Evolutionary conservation across 2,113 vertebrate genomes (phyloP), one percentile per base, ranked within the genome.

Genomic region (Pseudolaguvia tuberculata): DNA sequence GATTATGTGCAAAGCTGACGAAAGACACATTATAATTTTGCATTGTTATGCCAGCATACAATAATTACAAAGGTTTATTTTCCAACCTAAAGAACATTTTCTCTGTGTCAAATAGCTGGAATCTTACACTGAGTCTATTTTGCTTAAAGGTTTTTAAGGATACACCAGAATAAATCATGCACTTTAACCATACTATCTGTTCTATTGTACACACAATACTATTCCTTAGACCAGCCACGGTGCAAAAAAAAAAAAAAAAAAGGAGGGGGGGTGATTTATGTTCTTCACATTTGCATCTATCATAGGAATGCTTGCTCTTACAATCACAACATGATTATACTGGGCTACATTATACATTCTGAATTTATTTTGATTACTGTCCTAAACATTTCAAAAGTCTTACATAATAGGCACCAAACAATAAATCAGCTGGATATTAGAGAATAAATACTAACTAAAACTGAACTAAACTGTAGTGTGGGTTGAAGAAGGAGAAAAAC

Each of bases 371-470:
- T 55, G 57, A 62, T 77, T 61, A 67, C 59, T 11, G 62, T 58
- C 67, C 72, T 62, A 62, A 59, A 42, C 48, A 56, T 73, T 66
- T 27, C 27, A 67, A 21, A 47, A 66, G 66, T 70, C 71, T 70
- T 73, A 66, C 27, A 69, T 57, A 68, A 70, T 74, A 68, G 75
- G 74, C 53, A 77, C 63, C 27, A 70, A 52, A 59, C 74, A 78
- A 77, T 35, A 75, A 76, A 72, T 82, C 57, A 76, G 61, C 53
- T 70, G 74, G 71, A 70, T 78, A 81, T 59, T 72, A 77, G 72
- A 48, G 75, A 77, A 80, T 80, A 82, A 80, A 82, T 80, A 80
- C 61, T 77, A 71, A 70, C 31, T 57, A 75, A 73, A 70, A n/a
- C n/a, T n/a, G 45, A 63, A 75, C 69, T 27, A 62, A 70, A 70